Base-by-base conservation (phyloP, 2,113 vertebrate species). In the Sitta europaea region DNA sequence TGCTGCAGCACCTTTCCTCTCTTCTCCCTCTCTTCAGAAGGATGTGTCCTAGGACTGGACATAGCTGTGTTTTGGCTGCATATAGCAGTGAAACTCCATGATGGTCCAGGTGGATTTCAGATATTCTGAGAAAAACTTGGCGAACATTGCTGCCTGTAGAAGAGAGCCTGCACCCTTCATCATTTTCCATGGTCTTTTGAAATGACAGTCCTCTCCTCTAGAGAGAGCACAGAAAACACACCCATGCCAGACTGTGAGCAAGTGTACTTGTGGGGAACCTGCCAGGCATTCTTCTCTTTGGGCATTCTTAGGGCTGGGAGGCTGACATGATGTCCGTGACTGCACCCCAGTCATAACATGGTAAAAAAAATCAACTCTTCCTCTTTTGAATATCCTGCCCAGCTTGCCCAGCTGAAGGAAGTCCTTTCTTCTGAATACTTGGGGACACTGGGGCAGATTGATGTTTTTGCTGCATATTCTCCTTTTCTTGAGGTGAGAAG, bases 371-470 rank as follows among this genome's bases (percentile, higher is more conserved):
- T 6, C 14, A 43, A 10, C 29, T 72, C 38, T 42, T 51, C 18
- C 15, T 75, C 29, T 84, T 85, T 51, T 71, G 19, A 12, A 62
- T 31, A 48, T 35, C 12, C 47, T 63, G 62, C 47, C 18, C 15
- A 42, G 3, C 23, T 42, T 84, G 24, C 21, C 38, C 29, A 35
- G 13, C 14, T 25, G 7, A 87, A 43, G 8, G 9, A 71, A 38
- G 5, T 61, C 12, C 28, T 87, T 59, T 28, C n/a, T 73, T 87
- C 63, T 7, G 5, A 84, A 40, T 33, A 51, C 10, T 4, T 13
- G 14, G 5, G 13, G 7, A 4, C 27, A 31, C 0, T 0, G 6
- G 17, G 25, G 14, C 27, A 58, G 57, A 29, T 9, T 45, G 42
- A 10, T 13, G 54, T 42, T 35, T 91, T 82, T 68, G 29, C 20